Percentiles rank a stretch among this genome's conserved stretches.
These are phyloP conservation scores for Avahi laniger DNA, from an alignment of 2,797 vertebrate species.

Conservation along the genomic window DNA sequence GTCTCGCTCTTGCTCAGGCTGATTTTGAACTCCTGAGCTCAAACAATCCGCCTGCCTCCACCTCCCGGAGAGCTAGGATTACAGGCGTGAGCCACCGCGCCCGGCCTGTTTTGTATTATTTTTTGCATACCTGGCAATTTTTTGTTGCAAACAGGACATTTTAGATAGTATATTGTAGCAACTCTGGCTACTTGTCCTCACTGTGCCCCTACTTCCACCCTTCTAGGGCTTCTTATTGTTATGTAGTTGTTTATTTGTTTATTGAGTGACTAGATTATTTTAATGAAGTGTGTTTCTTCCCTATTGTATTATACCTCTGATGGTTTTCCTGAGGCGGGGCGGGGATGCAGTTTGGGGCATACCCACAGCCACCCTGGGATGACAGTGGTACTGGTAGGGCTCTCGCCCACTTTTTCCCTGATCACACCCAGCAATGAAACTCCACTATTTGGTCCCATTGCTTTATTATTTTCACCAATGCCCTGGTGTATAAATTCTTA, in stretches of 20 bases:
- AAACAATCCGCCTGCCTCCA: no score
- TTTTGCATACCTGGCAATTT: background rate
- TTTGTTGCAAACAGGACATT: background rate
- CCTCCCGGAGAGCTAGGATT: no score
- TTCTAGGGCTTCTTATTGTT: background rate
- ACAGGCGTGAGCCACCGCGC: no score
- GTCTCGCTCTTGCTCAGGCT: no score
- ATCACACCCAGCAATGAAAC: background rate
- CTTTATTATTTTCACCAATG: background rate
- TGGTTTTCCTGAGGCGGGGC: background rate
- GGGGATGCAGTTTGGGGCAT: background rate
- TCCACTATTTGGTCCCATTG: background rate
- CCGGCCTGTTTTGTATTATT: background rate
- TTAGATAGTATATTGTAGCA: background rate
- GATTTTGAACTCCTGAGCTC: no score
- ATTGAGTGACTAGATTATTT: background rate
- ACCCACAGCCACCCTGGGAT: background rate
- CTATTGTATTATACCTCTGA: background rate
- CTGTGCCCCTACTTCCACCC: rapidly evolving
- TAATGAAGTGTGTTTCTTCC: background rate
- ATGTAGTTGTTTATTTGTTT: background rate
- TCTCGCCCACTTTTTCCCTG: background rate
- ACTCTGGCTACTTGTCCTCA: background rate
- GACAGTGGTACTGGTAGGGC: background rate
- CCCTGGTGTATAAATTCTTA: background rate